Percentiles rank a stretch among this genome's conserved stretches.
Conservation (phyloP, 2,113 vertebrate genomes). For the Dicrurus megarhynchus region DNA sequence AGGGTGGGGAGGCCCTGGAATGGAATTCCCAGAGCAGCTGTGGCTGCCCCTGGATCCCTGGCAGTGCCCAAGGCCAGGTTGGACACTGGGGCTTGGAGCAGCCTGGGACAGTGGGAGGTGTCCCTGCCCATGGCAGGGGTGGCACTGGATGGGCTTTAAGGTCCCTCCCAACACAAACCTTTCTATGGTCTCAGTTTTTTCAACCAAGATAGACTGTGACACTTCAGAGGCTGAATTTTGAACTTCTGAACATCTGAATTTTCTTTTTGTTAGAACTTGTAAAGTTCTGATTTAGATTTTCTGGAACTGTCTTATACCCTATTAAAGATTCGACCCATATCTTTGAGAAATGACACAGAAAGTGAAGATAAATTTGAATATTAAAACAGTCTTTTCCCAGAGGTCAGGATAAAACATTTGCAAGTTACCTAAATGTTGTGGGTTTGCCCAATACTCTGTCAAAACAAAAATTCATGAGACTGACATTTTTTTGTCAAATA, state of each 20-base stretch:
- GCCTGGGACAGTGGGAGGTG: not conserved
- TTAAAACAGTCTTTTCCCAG: not conserved
- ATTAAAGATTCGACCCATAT: not conserved
- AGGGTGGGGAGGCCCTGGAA: fast-evolving
- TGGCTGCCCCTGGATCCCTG: not conserved
- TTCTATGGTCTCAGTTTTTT: not conserved
- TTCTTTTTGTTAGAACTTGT: not conserved
- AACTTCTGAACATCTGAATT: not conserved
- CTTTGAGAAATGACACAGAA: not conserved
- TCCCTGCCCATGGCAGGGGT: not conserved
- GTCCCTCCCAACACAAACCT: not conserved
- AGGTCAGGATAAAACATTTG: not conserved
- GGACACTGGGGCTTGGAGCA: not conserved
- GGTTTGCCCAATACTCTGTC: not conserved
- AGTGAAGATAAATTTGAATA: not conserved
- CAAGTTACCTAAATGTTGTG: not conserved
- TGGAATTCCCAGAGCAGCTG: not conserved
- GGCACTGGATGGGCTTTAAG: not conserved
- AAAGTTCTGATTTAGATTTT: not conserved
- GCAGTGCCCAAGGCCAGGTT: not conserved
- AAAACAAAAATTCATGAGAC: not conserved
- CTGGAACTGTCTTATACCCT: not conserved
- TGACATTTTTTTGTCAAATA: not conserved
- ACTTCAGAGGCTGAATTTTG: not conserved
- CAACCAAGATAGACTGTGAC: not conserved